Evolutionary conservation across 2,113 vertebrate genomes (phyloP), one percentile per base, ranked within the genome.

Genomic region (Microtus montanus): DNA sequence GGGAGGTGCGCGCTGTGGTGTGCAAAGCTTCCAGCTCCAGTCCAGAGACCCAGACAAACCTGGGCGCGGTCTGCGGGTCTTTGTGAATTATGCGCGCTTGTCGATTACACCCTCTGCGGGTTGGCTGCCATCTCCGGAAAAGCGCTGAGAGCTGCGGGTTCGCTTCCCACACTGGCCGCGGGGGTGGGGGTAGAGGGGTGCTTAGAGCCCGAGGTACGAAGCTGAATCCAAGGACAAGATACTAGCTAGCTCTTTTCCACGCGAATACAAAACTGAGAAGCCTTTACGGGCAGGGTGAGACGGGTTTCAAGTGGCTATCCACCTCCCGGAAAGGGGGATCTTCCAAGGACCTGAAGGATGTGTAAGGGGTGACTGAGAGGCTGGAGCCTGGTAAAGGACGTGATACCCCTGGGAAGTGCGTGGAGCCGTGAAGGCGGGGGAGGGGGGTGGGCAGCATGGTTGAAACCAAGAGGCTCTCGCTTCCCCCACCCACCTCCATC

Each of bases 221-320:
- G 83, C 49, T 0, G 2, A 0, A 30, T n/a, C n/a, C 44, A 2
- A n/a, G 47, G 38, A 38, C 77, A 33, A 12, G 22, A 35, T 14
- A 88, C 93, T 83, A 84, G 80, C 86, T 89, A 89, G 80, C 86
- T 89, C 83, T 94, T 79, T 97, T 85, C 41, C 26, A 44, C 26
- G 26, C 28, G 19, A 22, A 79, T 4, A 35, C 12, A 96, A 96
- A 78, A 47, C 38, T 11, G 24, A 63, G 58, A 41, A 63, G 58
- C 14, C 41, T 47, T 64, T 66, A 41, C 24, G 61, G 15, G 28
- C 28, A 10, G 41, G 49, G 66, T 52, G 33, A 66, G 44, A 26
- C 41, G 28, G 17, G 15, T 47, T 33, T 66, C n/a, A 33, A 30
- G 61, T 44, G 80, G 86, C 19, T 38, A 71, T 9, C 35, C 86